phyloP scores from a whole-genome alignment of 2,113 vertebrate species.

The Bolborhynchus lineola region DNA sequence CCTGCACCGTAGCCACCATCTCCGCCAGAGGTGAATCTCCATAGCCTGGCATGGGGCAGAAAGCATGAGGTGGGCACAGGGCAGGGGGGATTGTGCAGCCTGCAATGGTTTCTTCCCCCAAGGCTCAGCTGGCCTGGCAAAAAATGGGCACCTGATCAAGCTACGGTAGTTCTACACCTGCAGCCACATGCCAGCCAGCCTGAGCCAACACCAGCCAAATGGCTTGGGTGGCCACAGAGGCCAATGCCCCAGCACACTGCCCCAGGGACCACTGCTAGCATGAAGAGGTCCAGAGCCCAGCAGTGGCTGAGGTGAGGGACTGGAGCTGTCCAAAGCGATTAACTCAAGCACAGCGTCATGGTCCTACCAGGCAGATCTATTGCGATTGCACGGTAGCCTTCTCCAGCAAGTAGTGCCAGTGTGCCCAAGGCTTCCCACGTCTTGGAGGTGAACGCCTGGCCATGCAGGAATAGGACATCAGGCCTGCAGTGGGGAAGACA shows the following conservation, averaged over 20 bases:
- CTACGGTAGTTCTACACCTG: accelerated
- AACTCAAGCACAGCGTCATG: background rate
- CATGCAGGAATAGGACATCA: slow-evolving; percentile 89
- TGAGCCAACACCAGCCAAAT: background rate
- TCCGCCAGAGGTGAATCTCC: slow-evolving; percentile 81
- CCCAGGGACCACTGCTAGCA: background rate
- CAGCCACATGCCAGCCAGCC: accelerated
- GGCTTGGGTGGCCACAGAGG: background rate
- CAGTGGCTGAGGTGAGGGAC: background rate
- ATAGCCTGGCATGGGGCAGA: slow-evolving; percentile 77
- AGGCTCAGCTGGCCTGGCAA: background rate
- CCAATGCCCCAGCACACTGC: background rate
- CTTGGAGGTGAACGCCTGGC: slow-evolving; percentile 90
- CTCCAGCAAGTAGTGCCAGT: slow-evolving; percentile 81
- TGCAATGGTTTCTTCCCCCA: background rate
- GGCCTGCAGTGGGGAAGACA: slow-evolving; percentile 67
- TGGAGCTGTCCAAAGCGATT: background rate
- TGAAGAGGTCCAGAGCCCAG: background rate
- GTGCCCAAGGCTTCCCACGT: slow-evolving; percentile 93
- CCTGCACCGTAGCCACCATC: slow-evolving; percentile 75
- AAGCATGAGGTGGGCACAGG: accelerated
- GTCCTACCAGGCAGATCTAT: slow-evolving; percentile 92
- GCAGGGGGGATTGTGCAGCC: background rate
- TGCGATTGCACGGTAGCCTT: slow-evolving; percentile 86
- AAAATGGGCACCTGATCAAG: accelerated